Evolutionary conservation across 2,113 vertebrate genomes (phyloP).

Genomic region (Heterotilapia buettikoferi): DNA sequence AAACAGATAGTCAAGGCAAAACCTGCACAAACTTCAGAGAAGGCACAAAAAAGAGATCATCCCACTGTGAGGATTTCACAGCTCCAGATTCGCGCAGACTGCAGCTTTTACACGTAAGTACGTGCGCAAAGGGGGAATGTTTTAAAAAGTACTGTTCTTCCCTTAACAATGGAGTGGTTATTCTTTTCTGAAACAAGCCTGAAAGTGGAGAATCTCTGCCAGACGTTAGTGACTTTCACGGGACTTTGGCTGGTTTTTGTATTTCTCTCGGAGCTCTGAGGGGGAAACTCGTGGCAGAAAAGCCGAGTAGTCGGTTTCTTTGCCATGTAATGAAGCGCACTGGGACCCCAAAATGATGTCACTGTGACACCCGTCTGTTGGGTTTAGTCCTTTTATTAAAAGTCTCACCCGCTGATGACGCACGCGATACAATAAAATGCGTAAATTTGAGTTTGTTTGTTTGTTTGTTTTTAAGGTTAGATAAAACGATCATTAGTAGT

Average conservation of each 20-base stretch:
- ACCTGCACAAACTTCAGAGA: neutral
- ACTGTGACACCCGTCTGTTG: neutral
- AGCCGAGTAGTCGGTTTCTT: constrained; percentile 27
- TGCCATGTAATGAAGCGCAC: neutral
- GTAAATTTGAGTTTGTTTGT: fast-evolving
- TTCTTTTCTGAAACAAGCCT: neutral
- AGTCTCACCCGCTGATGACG: neutral
- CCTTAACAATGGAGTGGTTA: neutral
- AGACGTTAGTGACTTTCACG: neutral
- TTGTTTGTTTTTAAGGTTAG: neutral
- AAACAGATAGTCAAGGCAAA: neutral
- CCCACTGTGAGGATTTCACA: neutral
- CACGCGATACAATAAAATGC: neutral
- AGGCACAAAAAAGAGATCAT: neutral
- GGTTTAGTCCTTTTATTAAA: neutral
- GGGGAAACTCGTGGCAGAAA: constrained; percentile 54
- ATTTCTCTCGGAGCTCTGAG: neutral
- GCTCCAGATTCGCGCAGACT: neutral
- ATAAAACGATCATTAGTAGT: neutral
- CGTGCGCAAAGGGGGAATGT: neutral
- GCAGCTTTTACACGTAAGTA: constrained; percentile 42
- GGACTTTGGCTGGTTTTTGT: neutral
- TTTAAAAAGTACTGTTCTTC: neutral
- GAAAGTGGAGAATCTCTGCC: neutral
- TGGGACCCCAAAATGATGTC: neutral